Percentiles rank a stretch among this genome's conserved stretches.
phyloP scores from a whole-genome alignment of 2,797 vertebrate species.

The Poecile montanus region DNA sequence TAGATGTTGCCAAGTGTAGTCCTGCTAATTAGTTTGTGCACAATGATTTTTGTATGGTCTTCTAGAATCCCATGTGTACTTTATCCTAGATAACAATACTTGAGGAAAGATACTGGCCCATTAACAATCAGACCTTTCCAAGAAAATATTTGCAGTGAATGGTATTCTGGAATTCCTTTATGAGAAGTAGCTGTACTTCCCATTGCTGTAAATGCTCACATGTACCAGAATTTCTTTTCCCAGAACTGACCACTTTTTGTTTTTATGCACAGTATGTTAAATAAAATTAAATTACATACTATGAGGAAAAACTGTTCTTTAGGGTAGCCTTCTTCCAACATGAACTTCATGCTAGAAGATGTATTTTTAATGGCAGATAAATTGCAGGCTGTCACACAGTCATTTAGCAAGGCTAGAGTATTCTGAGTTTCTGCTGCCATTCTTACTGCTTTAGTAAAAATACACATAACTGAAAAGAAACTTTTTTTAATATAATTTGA shows the following conservation, averaged over 20 bases:
- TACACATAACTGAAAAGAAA: neutral
- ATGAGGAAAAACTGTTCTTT: neutral
- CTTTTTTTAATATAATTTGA: neutral
- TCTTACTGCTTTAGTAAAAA: constrained; percentile 4
- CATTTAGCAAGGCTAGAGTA: constrained; percentile 40
- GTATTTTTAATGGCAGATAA: constrained; percentile 64
- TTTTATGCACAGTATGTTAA: neutral
- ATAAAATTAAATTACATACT: constrained; percentile 10
- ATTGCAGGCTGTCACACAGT: constrained; percentile 59
- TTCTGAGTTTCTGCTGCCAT: neutral
- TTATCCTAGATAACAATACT: neutral
- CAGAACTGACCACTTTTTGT: neutral
- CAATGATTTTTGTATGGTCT: neutral
- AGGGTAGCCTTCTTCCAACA: constrained; percentile 29
- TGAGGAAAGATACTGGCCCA: neutral
- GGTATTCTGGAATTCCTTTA: neutral
- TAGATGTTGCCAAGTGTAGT: neutral
- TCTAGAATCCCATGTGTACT: neutral
- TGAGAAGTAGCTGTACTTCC: neutral
- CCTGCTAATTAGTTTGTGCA: neutral
- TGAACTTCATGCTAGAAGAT: constrained; percentile 48
- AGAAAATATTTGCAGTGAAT: neutral
- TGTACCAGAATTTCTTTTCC: neutral
- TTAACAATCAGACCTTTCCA: neutral
- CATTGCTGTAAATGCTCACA: neutral